phyloP scores from a whole-genome alignment of 2,888 invertebrate species.

The Drosophila emarginata region DNA sequence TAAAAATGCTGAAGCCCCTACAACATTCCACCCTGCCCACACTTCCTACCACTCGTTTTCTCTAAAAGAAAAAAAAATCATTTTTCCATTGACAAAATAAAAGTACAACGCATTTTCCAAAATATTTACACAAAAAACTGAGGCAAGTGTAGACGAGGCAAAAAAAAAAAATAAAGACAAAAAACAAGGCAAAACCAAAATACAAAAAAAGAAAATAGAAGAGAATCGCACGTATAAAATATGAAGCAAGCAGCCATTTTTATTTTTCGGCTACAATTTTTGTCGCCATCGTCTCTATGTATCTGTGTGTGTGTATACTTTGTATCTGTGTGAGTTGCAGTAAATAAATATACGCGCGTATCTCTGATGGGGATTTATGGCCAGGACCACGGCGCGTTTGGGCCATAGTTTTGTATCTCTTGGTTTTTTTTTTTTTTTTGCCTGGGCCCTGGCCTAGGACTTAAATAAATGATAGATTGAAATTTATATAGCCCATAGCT shows the following conservation, averaged over 20 bases:
- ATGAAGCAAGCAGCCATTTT: slow-evolving; percentile 66
- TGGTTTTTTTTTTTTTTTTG: slow-evolving; percentile 21
- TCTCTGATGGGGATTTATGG: slow-evolving; percentile 78
- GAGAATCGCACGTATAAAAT: slow-evolving; percentile 59
- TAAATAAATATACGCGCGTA: slow-evolving; percentile 78
- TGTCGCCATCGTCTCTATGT: slow-evolving; percentile 63
- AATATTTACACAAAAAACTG: slow-evolving; percentile 57
- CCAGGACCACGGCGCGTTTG: slow-evolving; percentile 59
- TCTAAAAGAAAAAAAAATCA: slow-evolving; percentile 49
- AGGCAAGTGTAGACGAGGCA: slow-evolving; percentile 17
- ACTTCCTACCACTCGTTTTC: no score
- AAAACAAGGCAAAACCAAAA: slow-evolving; percentile 23
- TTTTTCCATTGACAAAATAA: slow-evolving; percentile 65
- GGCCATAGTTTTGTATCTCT: slow-evolving; percentile 50
- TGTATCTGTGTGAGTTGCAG: slow-evolving; percentile 70
- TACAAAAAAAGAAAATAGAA: slow-evolving; percentile 29
- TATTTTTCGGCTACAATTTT: slow-evolving; percentile 74
- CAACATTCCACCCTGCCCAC: neutral
- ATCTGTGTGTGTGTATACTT: slow-evolving; percentile 19
- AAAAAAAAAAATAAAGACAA: slow-evolving; percentile 40
- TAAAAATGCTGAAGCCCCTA: slow-evolving; percentile 32
- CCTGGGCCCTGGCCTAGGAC: slow-evolving; percentile 60
- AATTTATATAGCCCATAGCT: slow-evolving; percentile 68
- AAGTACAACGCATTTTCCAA: slow-evolving; percentile 73
- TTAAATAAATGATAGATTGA: slow-evolving; percentile 78